Conservation (phyloP, 2,888 invertebrate genomes). For the Drosophila paranaensis region DNA sequence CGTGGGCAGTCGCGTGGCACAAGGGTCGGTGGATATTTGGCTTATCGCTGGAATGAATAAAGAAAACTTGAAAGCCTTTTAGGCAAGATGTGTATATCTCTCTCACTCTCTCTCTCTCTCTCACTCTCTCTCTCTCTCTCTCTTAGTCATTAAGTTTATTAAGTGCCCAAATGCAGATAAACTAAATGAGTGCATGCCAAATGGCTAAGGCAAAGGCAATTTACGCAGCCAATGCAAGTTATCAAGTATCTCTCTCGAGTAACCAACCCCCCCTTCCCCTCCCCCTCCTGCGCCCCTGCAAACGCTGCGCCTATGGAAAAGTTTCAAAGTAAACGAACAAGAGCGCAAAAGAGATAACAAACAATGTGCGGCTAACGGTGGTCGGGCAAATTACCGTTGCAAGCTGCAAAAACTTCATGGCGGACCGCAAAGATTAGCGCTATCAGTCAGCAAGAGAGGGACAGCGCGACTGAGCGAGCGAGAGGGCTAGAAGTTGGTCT, state of each 20-base stretch:
- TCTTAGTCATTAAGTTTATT: slow-evolving; percentile 76
- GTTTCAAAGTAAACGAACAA: slow-evolving; percentile 42
- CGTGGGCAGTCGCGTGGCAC: not conserved
- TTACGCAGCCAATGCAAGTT: slow-evolving; percentile 48
- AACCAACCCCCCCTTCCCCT: too few species aligned
- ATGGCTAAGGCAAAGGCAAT: slow-evolving; percentile 60
- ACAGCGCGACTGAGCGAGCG: not conserved
- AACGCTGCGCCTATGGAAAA: slow-evolving; percentile 26
- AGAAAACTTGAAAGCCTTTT: slow-evolving; percentile 55
- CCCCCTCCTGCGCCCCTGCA: not conserved
- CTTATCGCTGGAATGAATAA: slow-evolving; percentile 41
- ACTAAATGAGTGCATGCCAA: slow-evolving; percentile 76
- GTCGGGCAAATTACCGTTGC: slow-evolving; percentile 69
- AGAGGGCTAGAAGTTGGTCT: not conserved
- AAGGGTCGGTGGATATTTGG: slow-evolving; percentile 15
- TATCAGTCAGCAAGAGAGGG: slow-evolving; percentile 19
- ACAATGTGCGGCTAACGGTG: slow-evolving; percentile 61
- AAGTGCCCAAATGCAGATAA: slow-evolving; percentile 70
- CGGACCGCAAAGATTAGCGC: slow-evolving; percentile 64
- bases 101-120: not conserved
- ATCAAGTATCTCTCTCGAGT: slow-evolving; percentile 3
- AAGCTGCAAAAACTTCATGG: slow-evolving; percentile 57
- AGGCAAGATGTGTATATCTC: slow-evolving; percentile 46
- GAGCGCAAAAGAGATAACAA: slow-evolving; percentile 62
- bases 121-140: not conserved